phyloP scores from a whole-genome alignment of 2,888 invertebrate species.

The Cosmia trapezina region DNA sequence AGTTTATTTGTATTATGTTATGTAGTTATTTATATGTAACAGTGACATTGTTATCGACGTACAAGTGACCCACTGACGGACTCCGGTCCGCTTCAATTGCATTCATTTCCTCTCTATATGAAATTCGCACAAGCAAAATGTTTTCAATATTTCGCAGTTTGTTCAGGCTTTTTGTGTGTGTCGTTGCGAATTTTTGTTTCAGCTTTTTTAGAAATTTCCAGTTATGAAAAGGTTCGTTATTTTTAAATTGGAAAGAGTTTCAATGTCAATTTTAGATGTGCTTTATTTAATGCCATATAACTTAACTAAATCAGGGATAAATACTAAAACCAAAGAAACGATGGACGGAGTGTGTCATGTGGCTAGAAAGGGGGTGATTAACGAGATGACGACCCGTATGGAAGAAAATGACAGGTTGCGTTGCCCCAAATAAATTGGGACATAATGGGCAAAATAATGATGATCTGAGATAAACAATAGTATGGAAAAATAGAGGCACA shows the following conservation, averaged over 20 bases:
- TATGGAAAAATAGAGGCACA: background rate
- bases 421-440: background rate
- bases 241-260: background rate
- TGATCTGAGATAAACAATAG: background rate
- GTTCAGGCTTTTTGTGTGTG: background rate
- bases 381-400: background rate
- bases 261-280: background rate
- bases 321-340: background rate
- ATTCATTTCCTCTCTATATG: slow-evolving; percentile 39
- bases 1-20: slow-evolving; percentile 8
- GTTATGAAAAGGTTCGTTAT: background rate
- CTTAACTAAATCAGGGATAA: no score
- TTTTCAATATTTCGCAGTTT: slow-evolving; percentile 22
- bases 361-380: background rate
- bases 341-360: background rate
- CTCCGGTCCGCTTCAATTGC: slow-evolving; percentile 37
- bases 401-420: background rate
- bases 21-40: slow-evolving; percentile 1
- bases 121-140: slow-evolving; percentile 23
- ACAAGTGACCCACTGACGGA: slow-evolving; percentile 48
- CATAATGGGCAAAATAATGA: background rate
- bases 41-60: slow-evolving; percentile 52
- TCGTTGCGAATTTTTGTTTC: background rate
- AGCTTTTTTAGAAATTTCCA: background rate
- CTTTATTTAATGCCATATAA: background rate